Evolutionary conservation across 2,888 invertebrate species (phyloP), one percentile per base, ranked within the genome.

Genomic region (Dione juno): DNA sequence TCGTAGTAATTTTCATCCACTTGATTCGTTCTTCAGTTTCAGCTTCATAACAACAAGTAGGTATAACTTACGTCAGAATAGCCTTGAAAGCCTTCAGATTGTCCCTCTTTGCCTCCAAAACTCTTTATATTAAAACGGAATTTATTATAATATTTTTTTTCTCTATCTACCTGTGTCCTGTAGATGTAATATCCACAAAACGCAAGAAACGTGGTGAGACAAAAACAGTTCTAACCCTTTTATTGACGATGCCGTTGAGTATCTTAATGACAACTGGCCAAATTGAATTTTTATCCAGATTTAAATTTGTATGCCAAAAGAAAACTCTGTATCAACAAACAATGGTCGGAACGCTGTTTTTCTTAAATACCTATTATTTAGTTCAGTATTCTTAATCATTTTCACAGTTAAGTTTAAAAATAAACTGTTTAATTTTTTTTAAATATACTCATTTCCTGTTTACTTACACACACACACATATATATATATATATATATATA

Each of bases 261-360:
- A 21, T 19, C 75, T 80, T 83, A 82, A 85, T 83, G 84, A 85
- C 61, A 84, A 83, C 86, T 81, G 81, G 82, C 82, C 86, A 90
- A 90, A 93, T 92, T 91, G 91, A 92, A 93, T 92, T 92, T 91
- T 91, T 92, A 92, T 93, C 92, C 84, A 81, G 90, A 93, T 92
- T 84, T 82, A 84, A 88, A 73, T 73, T 73, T 70, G 73, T 67
- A 68, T 68, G 40, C 63, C 68, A 28, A 73, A 70, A 54, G 35
- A 54, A 19, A 52, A 58, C 48, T 65, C 52, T 57, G 61, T 67
- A 66, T 50, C 43, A 40, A 35, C 19, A 69, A 64, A 69, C 72
- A 67, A 69, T 64, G 37, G 50, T 64, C 37, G 19, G 16, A 50
- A 16, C 0, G 9, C 35, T 16, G 35, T 68, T 50, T n/a, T 43